phyloP scores from a whole-genome alignment of 2,888 invertebrate genomes.

The Lepetodrilus schrolli region DNA sequence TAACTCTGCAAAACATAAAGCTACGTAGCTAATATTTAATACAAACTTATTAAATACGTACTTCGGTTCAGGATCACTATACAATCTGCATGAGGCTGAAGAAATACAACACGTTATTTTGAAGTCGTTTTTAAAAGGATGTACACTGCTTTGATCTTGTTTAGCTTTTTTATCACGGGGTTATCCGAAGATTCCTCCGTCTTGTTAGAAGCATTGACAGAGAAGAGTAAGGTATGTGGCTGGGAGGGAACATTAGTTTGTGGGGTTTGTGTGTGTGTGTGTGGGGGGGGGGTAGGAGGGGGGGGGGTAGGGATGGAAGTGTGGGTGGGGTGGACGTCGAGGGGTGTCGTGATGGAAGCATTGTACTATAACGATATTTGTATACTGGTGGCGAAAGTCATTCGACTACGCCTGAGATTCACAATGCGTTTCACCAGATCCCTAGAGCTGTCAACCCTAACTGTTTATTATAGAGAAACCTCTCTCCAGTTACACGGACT shows the following conservation, averaged over 20 bases:
- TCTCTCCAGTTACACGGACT: background rate
- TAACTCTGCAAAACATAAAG: too few species aligned
- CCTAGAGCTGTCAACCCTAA: background rate
- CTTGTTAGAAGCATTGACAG: slow-evolving; percentile 15
- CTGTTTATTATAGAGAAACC: slow-evolving; percentile 6
- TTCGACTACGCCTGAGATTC: background rate
- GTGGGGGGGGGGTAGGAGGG: too few species aligned
- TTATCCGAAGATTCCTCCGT: background rate
- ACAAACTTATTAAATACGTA: too few species aligned
- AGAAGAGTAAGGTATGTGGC: slow-evolving; percentile 13
- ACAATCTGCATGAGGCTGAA: background rate
- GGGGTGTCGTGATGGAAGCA: slow-evolving; percentile 4
- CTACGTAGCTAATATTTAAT: too few species aligned
- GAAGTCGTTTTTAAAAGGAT: background rate
- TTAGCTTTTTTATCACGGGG: slow-evolving; percentile 17
- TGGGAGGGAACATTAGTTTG: too few species aligned
- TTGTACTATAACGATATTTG: background rate
- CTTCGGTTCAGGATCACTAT: too few species aligned
- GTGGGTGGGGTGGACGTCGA: too few species aligned
- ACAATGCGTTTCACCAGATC: background rate
- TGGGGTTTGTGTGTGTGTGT: too few species aligned
- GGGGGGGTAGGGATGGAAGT: background rate
- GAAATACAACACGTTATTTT: slow-evolving; percentile 2
- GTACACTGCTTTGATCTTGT: background rate
- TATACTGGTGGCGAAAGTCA: slow-evolving; percentile 26